A percentile compares a stretch with the other conserved stretches of the same genome.
Evolutionary conservation across 2,888 invertebrate species (phyloP).

Genomic region (Erpobdella octoculata): DNA sequence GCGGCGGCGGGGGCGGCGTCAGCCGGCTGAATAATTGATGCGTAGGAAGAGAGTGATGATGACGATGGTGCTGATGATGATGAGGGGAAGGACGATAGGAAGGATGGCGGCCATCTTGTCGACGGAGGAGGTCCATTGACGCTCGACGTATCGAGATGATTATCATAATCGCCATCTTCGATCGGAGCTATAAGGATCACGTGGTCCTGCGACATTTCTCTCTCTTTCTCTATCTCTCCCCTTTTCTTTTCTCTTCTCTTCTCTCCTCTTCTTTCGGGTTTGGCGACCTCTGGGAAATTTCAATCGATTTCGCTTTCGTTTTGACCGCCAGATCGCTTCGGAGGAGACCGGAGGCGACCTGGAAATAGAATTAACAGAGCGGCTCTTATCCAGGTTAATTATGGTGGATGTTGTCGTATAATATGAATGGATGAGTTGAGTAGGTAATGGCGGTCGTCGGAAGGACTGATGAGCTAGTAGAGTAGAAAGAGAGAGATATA

Average conservation of each 20-base stretch:
- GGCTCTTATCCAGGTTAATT: too few relatives aligned
- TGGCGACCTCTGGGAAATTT: neutral
- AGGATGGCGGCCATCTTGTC: neutral
- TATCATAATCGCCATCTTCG: neutral
- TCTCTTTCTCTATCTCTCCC: too few relatives aligned
- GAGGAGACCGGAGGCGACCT: neutral
- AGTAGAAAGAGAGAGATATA: too few relatives aligned
- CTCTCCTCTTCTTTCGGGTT: neutral
- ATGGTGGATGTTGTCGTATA: too few relatives aligned
- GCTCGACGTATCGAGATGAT: neutral
- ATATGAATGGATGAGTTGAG: too few relatives aligned
- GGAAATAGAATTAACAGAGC: too few relatives aligned
- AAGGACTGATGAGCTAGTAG: too few relatives aligned
- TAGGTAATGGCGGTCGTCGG: too few relatives aligned
- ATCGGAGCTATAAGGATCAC: neutral
- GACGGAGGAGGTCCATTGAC: neutral
- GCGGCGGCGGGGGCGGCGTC: neutral
- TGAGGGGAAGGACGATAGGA: neutral
- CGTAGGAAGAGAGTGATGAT: neutral
- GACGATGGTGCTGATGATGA: neutral
- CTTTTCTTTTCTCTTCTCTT: too few relatives aligned
- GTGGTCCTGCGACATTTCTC: too few relatives aligned
- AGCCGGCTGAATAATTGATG: conserved; percentile 1
- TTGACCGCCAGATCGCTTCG: neutral
- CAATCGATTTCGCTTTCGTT: neutral